Evolutionary conservation across 2,113 vertebrate species (phyloP), one percentile per base, ranked within the genome.

Genomic region (Cyanoliseus patagonus): DNA sequence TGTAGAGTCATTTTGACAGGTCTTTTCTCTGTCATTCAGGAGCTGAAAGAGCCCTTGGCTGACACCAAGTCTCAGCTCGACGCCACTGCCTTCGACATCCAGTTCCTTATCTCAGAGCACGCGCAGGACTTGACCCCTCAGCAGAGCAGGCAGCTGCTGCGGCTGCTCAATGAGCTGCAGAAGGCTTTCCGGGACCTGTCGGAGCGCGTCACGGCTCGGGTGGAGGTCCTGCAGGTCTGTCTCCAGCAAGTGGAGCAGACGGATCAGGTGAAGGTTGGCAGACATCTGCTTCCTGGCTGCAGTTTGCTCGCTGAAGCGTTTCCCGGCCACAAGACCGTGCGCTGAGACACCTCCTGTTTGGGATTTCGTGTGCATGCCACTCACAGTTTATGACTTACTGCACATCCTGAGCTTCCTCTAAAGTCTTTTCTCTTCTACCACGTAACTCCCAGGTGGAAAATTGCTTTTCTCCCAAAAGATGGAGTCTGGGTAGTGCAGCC

Each of bases 91-190:
- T 98, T 98, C 7, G 98, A 99, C 88, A 94, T 99, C 88, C 99
- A 99, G 96, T 68, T 98, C 82, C 99, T 99, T 77, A 98, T 99
- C 96, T 99, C 99, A 0, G 99, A 99, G 97, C 98, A 98, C 1
- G 98, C 99, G 1, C 99, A 98, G 96, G 99, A 99, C 82, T 86
- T 99, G 84, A 97, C 92, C 15, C 98, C 99, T 5, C 98, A 99
- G 93, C 99, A 99, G 96, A 99, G 98, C 97, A 97, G 98, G 82
- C 97, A 97, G 90, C 97, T 99, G 49, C 98, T 99, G 82, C 97
- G 97, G 88, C 98, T 98, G 95, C 98, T 99, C 35, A 98, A 98
- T 47, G 98, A 98, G 95, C 97, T 99, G 63, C 99, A 99, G 97
- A 97, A 83, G 88, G 95, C 98, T 81, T 99, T 99, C 97, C 97